Base-by-base conservation (phyloP, 2,888 invertebrate species). In the Horisme vitalbata region DNA sequence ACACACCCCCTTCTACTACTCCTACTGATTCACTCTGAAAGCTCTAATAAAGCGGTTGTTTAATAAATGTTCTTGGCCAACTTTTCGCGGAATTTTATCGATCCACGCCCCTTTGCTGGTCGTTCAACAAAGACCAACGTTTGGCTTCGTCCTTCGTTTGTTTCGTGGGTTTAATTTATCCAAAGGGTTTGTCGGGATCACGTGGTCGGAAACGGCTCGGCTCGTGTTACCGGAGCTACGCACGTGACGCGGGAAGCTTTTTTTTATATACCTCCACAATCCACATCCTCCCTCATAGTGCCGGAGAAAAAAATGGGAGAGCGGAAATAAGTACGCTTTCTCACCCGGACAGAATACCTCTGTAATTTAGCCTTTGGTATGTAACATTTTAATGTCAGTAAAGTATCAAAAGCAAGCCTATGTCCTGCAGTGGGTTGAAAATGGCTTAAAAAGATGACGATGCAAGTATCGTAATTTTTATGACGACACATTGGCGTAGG, bases 211-310 rank as follows among this genome's bases (percentile, higher is more conserved):
- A 83, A 69, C 69, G 71, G 49, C 64, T 69, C 71, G 63, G 68
- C 68, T 76, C 68, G 65, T 57, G 68, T 77, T 80, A 79, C 82
- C 60, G 68, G 63, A 61, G 65, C 55, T 50, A 38, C 59, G 73
- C 83, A 83, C 83, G 83, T 83, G 82, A 77, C 75, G 70, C 53
- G 57, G 57, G 65, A 68, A 66, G 58, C 68, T 75, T 81, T 82
- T 74, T n/a, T n/a, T 78, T 80, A 65, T 66, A 50, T 51, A 61
- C 68, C 63, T 51, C 41, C 34, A 45, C 62, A 64, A 57, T 68
- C 65, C 61, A 71, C 71, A 66, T 79, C 75, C 77, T 73, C 63
- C 52, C 59, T 62, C 54, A 59, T 49, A 55, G 55, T 59, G 52
- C 45, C 39, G 30, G 12, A 43, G 41, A 34, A 73, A 71, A 79